These are phyloP conservation scores for Melanocharis versteri DNA, from an alignment of 2,113 vertebrate species.

Conservation along the genomic window DNA sequence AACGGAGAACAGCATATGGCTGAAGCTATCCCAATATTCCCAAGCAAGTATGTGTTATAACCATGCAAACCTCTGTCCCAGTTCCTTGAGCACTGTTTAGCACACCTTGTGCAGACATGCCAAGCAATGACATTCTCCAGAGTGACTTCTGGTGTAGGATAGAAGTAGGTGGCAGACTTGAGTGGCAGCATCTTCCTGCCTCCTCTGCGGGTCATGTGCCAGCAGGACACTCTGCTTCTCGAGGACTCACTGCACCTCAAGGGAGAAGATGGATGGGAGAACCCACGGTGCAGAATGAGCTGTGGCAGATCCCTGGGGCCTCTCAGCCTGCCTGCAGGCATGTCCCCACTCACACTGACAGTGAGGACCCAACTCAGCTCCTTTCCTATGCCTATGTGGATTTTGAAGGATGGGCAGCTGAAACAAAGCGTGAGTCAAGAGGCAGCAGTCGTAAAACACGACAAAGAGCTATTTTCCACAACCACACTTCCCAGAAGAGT, in stretches of 20 bases:
- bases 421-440: background rate
- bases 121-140: background rate
- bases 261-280: background rate
- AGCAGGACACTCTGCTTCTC: background rate
- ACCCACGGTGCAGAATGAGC: fast-evolving
- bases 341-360: background rate
- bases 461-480: background rate
- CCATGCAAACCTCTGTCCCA: background rate
- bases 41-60: background rate
- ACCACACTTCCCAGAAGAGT: background rate
- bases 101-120: background rate
- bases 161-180: background rate
- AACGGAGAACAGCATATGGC: background rate
- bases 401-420: background rate
- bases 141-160: background rate
- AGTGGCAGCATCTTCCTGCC: background rate
- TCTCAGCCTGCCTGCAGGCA: background rate
- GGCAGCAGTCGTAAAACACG: background rate
- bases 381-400: background rate
- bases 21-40: background rate
- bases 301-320: background rate
- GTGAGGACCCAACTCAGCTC: background rate
- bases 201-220: fast-evolving
- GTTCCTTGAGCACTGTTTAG: background rate
- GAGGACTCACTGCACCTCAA: background rate